Evolutionary conservation across 2,113 vertebrate species (phyloP).

Genomic region (Forbesichthys papilliferus): DNA sequence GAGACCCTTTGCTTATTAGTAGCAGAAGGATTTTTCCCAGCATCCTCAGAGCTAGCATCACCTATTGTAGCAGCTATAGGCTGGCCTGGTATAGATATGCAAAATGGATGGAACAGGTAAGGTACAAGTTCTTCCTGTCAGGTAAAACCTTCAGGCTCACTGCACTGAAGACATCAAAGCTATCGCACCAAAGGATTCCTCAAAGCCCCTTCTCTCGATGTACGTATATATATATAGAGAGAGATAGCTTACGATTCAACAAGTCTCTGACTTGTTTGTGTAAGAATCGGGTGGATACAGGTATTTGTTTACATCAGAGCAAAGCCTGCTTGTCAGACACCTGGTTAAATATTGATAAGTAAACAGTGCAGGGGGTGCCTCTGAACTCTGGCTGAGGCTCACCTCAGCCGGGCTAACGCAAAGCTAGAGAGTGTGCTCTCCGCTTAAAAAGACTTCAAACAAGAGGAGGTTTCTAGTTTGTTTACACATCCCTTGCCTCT

Average conservation of each 20-base stretch:
- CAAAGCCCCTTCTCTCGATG: constrained; percentile 22
- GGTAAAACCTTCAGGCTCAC: constrained; percentile 32
- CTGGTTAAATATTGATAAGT: constrained; percentile 37
- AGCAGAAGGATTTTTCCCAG: constrained; percentile 1
- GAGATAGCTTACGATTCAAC: constrained; percentile 21
- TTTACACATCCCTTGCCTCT: constrained; percentile 37
- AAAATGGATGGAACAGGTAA: constrained; percentile 58
- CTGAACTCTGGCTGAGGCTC: constrained; percentile 1
- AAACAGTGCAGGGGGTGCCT: constrained; percentile 4
- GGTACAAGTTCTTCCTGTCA: constrained; percentile 34
- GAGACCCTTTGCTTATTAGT: not conserved
- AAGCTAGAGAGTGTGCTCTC: not conserved
- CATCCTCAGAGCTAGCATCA: not conserved
- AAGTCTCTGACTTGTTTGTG: constrained; percentile 32
- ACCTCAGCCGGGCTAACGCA: not conserved
- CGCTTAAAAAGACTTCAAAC: not conserved
- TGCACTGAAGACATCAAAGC: not conserved
- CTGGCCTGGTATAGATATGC: constrained; percentile 29
- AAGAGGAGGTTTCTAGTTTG: constrained; percentile 11
- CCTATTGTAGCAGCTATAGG: constrained; percentile 24
- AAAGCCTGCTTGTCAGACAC: constrained; percentile 32
- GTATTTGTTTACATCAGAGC: constrained; percentile 22
- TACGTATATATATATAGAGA: not conserved
- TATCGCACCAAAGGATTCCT: constrained; percentile 12
- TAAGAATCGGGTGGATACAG: constrained; percentile 35